These are phyloP conservation scores for Thymallus thymallus DNA, from an alignment of 2,113 vertebrate species.

Conservation along the genomic window DNA sequence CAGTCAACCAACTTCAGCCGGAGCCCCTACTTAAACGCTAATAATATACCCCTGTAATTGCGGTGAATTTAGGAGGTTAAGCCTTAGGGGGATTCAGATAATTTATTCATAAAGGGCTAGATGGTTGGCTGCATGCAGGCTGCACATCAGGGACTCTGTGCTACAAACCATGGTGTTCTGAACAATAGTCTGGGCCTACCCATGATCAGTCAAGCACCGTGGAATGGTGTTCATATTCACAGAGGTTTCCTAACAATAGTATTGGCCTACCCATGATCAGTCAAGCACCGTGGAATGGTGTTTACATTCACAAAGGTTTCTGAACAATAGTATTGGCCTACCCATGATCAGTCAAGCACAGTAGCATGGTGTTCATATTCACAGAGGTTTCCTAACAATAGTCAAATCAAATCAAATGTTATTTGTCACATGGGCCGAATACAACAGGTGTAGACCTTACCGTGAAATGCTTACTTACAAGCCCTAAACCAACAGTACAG, in stretches of 20 bases:
- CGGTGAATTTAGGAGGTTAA: constrained; percentile 67
- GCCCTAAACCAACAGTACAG: too few relatives aligned
- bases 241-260: too few relatives aligned
- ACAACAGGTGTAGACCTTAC: too few relatives aligned
- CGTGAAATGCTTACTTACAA: too few relatives aligned
- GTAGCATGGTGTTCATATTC: constrained; percentile 70
- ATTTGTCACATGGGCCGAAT: too few relatives aligned
- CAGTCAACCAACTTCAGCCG: constrained; percentile 78
- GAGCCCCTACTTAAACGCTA: constrained; percentile 78
- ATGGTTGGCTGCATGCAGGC: constrained; percentile 72
- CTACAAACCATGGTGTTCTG: constrained; percentile 73
- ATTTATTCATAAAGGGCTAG: constrained; percentile 87
- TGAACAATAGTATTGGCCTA: too few relatives aligned
- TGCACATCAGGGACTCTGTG: constrained; percentile 65
- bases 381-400: too few relatives aligned
- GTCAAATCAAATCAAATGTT: too few relatives aligned
- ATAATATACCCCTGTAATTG: constrained; percentile 87
- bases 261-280: too few relatives aligned
- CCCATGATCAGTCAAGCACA: too few relatives aligned
- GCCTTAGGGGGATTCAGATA: constrained; percentile 77
- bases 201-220: too few relatives aligned
- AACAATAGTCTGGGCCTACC: too few relatives aligned
- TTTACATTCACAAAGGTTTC: constrained; percentile 59
- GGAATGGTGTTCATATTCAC: constrained; percentile 70
- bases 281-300: constrained; percentile 47